phyloP scores from a whole-genome alignment of 2,888 invertebrate species.

The Danaus chrysippus region DNA sequence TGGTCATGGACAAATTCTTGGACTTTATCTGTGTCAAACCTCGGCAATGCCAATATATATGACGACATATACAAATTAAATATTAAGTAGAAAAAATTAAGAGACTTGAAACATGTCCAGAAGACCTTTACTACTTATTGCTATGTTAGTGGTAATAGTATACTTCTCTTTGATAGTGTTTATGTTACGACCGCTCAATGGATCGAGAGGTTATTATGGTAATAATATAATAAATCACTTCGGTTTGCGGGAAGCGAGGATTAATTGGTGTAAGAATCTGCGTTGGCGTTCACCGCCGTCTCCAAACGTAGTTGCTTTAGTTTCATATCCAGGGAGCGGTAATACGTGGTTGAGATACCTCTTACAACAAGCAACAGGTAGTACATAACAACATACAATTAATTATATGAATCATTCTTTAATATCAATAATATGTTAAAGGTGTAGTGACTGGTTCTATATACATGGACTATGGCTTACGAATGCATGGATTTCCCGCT shows the following conservation, averaged over 20 bases:
- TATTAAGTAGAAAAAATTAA: too few relatives aligned
- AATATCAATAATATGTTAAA: slow-evolving; percentile 39
- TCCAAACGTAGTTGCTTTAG: slow-evolving; percentile 79
- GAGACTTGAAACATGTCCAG: slow-evolving; percentile 51
- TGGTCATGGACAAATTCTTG: too few relatives aligned
- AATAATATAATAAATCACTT: slow-evolving; percentile 53
- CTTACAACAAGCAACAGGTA: slow-evolving; percentile 87
- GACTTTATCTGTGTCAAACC: too few relatives aligned
- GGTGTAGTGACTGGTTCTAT: slow-evolving; percentile 88
- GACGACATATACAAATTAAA: too few relatives aligned
- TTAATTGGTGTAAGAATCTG: slow-evolving; percentile 77
- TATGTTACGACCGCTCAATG: slow-evolving; percentile 62
- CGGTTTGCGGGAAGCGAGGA: slow-evolving; percentile 47
- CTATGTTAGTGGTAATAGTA: slow-evolving; percentile 54
- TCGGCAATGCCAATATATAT: too few relatives aligned
- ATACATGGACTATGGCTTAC: slow-evolving; percentile 88
- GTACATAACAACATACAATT: background rate
- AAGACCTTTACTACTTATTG: slow-evolving; percentile 57
- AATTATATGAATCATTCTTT: background rate
- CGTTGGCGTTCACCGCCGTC: slow-evolving; percentile 70
- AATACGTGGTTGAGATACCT: slow-evolving; percentile 91
- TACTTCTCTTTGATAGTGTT: slow-evolving; percentile 68
- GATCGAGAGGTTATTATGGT: slow-evolving; percentile 47
- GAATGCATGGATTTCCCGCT: slow-evolving; percentile 89
- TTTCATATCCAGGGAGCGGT: slow-evolving; percentile 90